A percentile compares a stretch with the other conserved stretches of the same genome.
phyloP scores from a whole-genome alignment of 2,113 vertebrate species.

The Leptodactylus fuscus region DNA sequence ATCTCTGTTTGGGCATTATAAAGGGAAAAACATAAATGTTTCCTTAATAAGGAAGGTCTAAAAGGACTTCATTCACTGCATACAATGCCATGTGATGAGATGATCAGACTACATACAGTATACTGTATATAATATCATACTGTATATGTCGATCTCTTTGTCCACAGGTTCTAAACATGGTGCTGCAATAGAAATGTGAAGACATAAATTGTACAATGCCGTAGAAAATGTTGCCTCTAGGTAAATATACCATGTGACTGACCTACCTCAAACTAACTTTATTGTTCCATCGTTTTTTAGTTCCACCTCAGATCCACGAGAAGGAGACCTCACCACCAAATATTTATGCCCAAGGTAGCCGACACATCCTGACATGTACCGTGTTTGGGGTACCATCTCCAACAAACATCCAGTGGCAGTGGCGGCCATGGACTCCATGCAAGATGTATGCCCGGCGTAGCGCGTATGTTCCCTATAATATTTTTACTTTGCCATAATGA shows the following conservation, averaged over 20 bases:
- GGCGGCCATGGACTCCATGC: constrained; percentile 94
- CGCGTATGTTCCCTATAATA: constrained; percentile 77
- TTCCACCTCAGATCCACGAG: constrained; percentile 91
- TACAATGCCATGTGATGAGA: neutral
- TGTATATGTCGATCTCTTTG: neutral
- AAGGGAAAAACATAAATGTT: too few species aligned
- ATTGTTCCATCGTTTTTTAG: constrained; percentile 69
- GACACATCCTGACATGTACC: constrained; percentile 91
- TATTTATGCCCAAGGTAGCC: constrained; percentile 87
- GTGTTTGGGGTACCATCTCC: constrained; percentile 86
- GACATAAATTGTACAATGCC: neutral
- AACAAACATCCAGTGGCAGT: constrained; percentile 86
- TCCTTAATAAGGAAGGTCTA: too few species aligned
- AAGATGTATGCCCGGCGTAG: constrained; percentile 80
- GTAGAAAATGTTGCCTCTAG: neutral
- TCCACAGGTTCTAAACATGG: neutral
- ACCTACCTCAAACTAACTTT: neutral
- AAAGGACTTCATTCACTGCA: too few species aligned
- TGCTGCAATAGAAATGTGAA: neutral
- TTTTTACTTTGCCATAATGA: neutral
- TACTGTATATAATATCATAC: neutral
- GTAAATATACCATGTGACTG: neutral
- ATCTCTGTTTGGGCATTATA: too few species aligned
- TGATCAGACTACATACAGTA: neutral
- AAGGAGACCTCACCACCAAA: constrained; percentile 90